phyloP scores from a whole-genome alignment of 2,113 vertebrate genomes.

The Elephantulus edwardii region DNA sequence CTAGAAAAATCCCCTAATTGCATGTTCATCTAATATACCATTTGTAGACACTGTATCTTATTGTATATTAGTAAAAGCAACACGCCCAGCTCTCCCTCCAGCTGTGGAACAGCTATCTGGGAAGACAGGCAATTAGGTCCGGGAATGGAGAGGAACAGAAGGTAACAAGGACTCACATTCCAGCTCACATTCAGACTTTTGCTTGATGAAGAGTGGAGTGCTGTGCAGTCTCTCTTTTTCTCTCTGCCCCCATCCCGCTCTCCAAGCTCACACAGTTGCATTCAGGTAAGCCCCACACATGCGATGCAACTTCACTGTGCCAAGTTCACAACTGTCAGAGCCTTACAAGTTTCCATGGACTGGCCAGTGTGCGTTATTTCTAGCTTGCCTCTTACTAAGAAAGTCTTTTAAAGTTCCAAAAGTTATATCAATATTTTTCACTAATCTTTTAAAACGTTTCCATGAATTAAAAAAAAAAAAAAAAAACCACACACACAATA shows the following conservation, averaged over 20 bases:
- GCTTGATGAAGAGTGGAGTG: no score
- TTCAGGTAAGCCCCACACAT: no score
- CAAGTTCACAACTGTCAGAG: background rate
- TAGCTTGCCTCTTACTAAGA: background rate
- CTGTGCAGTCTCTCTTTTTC: accelerated
- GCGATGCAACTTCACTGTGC: background rate
- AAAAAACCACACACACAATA: background rate
- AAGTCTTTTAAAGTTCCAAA: conserved; percentile 15
- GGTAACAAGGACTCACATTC: background rate
- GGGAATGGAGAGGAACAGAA: background rate
- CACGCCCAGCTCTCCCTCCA: background rate
- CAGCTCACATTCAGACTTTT: background rate
- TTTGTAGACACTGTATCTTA: background rate
- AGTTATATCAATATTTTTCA: background rate
- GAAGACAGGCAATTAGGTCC: background rate
- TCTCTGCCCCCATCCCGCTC: background rate
- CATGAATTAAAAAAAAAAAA: background rate
- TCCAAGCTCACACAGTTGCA: background rate
- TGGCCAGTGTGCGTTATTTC: background rate
- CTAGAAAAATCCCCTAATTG: background rate
- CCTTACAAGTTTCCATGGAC: background rate
- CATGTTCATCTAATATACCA: background rate
- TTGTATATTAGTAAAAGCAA: background rate
- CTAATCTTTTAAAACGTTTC: conserved; percentile 12
- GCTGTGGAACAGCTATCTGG: background rate